A percentile compares a stretch with the other conserved stretches of the same genome.
Conservation (phyloP, 2,888 invertebrate species). For the Pyrrhosoma nymphula region DNA sequence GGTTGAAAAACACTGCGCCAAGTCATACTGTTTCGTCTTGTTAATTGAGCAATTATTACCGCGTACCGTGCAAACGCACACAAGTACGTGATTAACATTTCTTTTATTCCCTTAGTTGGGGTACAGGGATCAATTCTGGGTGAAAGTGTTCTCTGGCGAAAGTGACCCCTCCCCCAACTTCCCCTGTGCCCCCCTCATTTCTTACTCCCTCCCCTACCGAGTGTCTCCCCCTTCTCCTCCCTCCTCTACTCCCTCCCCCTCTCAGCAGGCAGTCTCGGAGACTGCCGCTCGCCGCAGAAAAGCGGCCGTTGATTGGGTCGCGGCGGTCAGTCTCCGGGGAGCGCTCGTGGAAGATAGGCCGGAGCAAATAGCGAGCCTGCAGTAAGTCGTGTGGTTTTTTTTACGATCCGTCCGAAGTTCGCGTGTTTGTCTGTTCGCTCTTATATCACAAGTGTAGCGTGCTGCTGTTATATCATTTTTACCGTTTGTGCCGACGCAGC, state of each 20-base stretch:
- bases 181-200: not conserved
- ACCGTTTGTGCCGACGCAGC: not conserved
- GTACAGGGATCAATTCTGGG: not conserved
- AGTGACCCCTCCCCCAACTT: not conserved
- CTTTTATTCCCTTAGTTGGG: not conserved
- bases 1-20: no score
- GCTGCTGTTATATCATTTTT: not conserved
- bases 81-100: not conserved
- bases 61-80: no score
- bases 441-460: not conserved
- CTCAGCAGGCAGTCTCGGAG: not conserved
- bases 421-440: not conserved
- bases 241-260: not conserved
- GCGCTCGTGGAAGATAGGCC: not conserved
- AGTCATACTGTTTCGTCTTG: no score
- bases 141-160: constrained; percentile 1
- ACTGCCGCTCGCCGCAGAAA: not conserved
- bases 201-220: not conserved
- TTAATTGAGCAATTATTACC: no score
- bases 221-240: not conserved
- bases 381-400: not conserved
- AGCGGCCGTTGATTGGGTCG: not conserved
- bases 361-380: not conserved
- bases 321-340: not conserved
- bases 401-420: not conserved